Percentiles rank a stretch among this genome's conserved stretches.
phyloP scores from a whole-genome alignment of 2,888 invertebrate genomes.

The Chrysolina oricalcia region DNA sequence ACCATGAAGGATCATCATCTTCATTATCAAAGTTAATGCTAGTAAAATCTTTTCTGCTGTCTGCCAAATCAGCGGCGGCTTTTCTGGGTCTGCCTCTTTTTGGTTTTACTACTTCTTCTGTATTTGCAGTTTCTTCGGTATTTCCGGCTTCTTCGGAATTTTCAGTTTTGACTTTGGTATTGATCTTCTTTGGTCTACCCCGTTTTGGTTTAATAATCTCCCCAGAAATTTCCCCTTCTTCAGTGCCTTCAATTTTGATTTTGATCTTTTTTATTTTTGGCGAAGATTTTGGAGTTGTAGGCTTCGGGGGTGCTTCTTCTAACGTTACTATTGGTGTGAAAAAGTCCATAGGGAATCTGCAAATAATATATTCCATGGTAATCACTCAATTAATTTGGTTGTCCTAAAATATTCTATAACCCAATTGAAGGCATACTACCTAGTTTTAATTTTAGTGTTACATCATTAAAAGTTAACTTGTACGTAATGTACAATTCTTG shows the following conservation, averaged over 20 bases:
- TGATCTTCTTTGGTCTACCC: constrained; percentile 47
- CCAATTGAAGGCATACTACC: neutral
- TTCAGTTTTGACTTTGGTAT: constrained; percentile 34
- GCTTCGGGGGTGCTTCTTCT: constrained; percentile 58
- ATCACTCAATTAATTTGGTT: neutral
- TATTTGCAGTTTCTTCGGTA: constrained; percentile 9
- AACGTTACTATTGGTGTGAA: constrained; percentile 67
- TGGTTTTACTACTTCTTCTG: constrained; percentile 23
- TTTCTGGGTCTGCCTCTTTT: constrained; percentile 23
- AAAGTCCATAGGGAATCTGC: constrained; percentile 65
- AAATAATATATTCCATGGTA: constrained; percentile 53
- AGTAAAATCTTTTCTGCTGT: neutral
- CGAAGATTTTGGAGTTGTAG: constrained; percentile 37
- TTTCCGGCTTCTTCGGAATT: constrained; percentile 24
- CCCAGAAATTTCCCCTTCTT: constrained; percentile 50
- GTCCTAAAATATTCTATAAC: neutral
- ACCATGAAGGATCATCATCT: constrained; percentile 47
- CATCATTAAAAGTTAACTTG: neutral
- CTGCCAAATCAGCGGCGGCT: neutral
- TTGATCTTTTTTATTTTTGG: constrained; percentile 52
- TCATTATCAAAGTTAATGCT: constrained; percentile 25
- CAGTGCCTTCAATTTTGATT: constrained; percentile 50
- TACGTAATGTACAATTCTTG: neutral
- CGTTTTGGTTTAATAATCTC: constrained; percentile 52
- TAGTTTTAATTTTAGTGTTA: neutral